These are phyloP conservation scores for Eulemur rubriventer DNA, from an alignment of 2,797 vertebrate genomes.

Conservation along the genomic window DNA sequence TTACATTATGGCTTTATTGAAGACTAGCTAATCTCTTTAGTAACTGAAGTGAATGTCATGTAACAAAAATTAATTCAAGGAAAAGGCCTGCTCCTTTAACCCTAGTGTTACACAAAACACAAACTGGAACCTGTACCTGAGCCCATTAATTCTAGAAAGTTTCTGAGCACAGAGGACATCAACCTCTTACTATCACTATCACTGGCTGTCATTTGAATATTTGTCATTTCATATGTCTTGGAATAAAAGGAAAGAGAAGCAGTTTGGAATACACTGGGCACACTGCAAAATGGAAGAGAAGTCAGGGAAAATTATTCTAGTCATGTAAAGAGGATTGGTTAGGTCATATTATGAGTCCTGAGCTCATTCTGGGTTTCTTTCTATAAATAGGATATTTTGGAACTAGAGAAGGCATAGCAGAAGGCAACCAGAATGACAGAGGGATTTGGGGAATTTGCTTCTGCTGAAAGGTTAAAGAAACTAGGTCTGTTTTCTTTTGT, in stretches of 20 bases:
- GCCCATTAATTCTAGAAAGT: constrained; percentile 26
- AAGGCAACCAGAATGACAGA: constrained; percentile 83
- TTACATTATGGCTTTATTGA: neutral
- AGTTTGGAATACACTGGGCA: constrained; percentile 1
- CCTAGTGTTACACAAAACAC: neutral
- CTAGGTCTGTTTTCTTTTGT: constrained; percentile 80
- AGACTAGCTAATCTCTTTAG: constrained; percentile 17
- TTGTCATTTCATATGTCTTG: constrained; percentile 15
- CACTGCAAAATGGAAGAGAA: constrained; percentile 48
- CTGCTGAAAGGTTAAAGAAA: constrained; percentile 81
- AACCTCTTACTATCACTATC: neutral
- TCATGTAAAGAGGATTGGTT: constrained; percentile 75
- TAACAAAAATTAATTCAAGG: constrained; percentile 17
- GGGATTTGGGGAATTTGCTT: constrained; percentile 82
- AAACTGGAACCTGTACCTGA: neutral
- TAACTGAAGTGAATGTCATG: constrained; percentile 40
- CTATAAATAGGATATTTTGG: constrained; percentile 82
- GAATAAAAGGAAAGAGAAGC: constrained; percentile 19
- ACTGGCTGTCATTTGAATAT: neutral
- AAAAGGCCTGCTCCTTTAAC: neutral
- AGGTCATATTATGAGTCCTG: constrained; percentile 80
- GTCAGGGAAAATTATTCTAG: constrained; percentile 72
- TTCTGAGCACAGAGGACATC: neutral
- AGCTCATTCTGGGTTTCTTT: constrained; percentile 78
- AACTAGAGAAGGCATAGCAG: constrained; percentile 81